Evolutionary conservation across 2,113 vertebrate species (phyloP), one percentile per base, ranked within the genome.

Genomic region (Polypterus senegalus): DNA sequence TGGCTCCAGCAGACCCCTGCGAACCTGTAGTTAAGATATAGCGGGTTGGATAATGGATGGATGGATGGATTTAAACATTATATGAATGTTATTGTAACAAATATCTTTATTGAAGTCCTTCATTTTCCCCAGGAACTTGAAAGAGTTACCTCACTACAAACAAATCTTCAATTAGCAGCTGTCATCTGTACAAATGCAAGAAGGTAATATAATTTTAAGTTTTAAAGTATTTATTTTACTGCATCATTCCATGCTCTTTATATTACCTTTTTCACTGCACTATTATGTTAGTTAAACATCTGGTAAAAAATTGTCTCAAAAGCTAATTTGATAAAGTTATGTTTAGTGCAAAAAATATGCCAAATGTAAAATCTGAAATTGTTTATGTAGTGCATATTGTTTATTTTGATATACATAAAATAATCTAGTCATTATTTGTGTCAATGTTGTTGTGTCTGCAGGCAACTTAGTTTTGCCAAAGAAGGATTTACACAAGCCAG

Each of bases 401-500:
- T 27, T 27, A 27, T 27, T 27, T 27, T 27, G 27, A 27, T 27
- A 27, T 27, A 27, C 27, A 9, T 7, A 44, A 3, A 62, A 55
- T 4, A 4, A 27, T 27, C 49, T 55, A 47, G n/a, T 58, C n/a
- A 4, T 51, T 7, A 5, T 2, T 0, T 52, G 1, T 57, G 27
- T 56, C 1, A 7, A 69, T 75, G 48, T 73, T 74, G 9, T 54
- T 4, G 70, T 70, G 46, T 68, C 65, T 76, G 3, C 71, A 99
- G 96, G 69, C 92, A 97, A 75, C 70, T 98, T 65, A 87, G 86
- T 60, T 72, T 87, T 66, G 81, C 95, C 9, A 98, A 97, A 72
- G 94, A 97, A 71, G 96, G 91, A 63, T 99, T 99, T 75, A 99
- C 95, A 3, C 90, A 92, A 79, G 93, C 95, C 71, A 97, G 96